phyloP scores from a whole-genome alignment of 2,888 invertebrate genomes.

The Agriotes lineatus region DNA sequence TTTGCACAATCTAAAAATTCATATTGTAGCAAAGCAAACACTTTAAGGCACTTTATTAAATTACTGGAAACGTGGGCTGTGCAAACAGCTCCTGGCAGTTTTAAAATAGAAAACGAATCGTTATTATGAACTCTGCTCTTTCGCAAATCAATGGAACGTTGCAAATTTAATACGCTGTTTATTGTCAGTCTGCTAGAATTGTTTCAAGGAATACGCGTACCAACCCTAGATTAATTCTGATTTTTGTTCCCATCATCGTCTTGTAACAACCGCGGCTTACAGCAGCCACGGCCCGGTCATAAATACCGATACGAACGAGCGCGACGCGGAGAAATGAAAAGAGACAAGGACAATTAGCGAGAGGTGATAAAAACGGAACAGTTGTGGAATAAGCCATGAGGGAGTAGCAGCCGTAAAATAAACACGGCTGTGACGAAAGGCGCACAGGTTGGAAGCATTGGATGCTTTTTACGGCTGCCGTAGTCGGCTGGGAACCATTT shows the following conservation, averaged over 20 bases:
- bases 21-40: slow-evolving; percentile 38
- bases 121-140: neutral
- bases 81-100: slow-evolving; percentile 29
- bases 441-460: slow-evolving; percentile 28
- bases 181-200: too few species aligned
- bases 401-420: slow-evolving; percentile 43
- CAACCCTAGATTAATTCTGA: too few species aligned
- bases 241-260: neutral
- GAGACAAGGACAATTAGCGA: slow-evolving; percentile 37
- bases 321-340: slow-evolving; percentile 34
- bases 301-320: slow-evolving; percentile 26
- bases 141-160: neutral
- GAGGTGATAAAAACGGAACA: slow-evolving; percentile 44
- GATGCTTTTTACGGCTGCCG: slow-evolving; percentile 28
- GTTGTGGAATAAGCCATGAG: slow-evolving; percentile 42
- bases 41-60: slow-evolving; percentile 40
- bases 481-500: slow-evolving; percentile 27
- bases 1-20: slow-evolving; percentile 38
- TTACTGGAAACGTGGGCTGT: slow-evolving; percentile 31
- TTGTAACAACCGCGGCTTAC: neutral
- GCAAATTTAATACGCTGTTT: too few species aligned
- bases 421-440: slow-evolving; percentile 41
- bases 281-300: slow-evolving; percentile 17
- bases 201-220: too few species aligned
- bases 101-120: slow-evolving; percentile 35